phyloP scores from a whole-genome alignment of 1,140 invertebrate genomes.

The Drosophila pruinosa region DNA sequence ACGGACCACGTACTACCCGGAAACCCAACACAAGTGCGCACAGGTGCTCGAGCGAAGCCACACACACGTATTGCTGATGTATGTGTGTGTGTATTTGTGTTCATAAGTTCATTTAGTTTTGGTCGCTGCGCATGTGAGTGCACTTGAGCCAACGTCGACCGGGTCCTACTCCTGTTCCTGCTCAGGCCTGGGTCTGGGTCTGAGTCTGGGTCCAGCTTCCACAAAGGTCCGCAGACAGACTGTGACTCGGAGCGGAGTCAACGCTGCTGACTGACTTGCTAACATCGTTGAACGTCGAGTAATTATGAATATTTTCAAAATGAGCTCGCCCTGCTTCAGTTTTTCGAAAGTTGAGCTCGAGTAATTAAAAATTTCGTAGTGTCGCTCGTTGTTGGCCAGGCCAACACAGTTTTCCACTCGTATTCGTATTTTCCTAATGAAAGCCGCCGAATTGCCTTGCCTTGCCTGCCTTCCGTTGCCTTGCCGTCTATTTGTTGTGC shows the following conservation, averaged over 20 bases:
- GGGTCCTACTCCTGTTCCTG: not conserved
- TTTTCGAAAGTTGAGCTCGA: slow-evolving; percentile 48
- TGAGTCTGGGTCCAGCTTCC: slow-evolving; percentile 13
- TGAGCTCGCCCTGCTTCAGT: slow-evolving; percentile 43
- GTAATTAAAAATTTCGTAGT: slow-evolving; percentile 54
- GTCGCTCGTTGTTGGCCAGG: slow-evolving; percentile 30
- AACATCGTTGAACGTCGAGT: slow-evolving; percentile 38
- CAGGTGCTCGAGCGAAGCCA: slow-evolving; percentile 37
- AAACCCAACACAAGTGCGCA: slow-evolving; percentile 39
- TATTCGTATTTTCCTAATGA: slow-evolving; percentile 34
- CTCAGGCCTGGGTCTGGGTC: not conserved
- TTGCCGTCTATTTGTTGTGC: slow-evolving; percentile 45
- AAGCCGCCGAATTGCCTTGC: slow-evolving; percentile 41
- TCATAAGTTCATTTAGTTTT: slow-evolving; percentile 50
- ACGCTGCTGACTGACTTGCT: slow-evolving; percentile 31
- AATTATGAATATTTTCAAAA: slow-evolving; percentile 55
- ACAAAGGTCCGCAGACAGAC: slow-evolving; percentile 8
- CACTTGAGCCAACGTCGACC: slow-evolving; percentile 37
- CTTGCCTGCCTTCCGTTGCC: slow-evolving; percentile 21
- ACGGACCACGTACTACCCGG: not conserved
- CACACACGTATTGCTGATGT: slow-evolving; percentile 39
- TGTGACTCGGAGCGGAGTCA: not conserved
- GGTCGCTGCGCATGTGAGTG: slow-evolving; percentile 49
- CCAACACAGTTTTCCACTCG: slow-evolving; percentile 7
- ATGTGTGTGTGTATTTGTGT: slow-evolving; percentile 28